These are phyloP conservation scores for Watsonalla cultraria DNA, from an alignment of 2,888 invertebrate genomes.

Conservation along the genomic window DNA sequence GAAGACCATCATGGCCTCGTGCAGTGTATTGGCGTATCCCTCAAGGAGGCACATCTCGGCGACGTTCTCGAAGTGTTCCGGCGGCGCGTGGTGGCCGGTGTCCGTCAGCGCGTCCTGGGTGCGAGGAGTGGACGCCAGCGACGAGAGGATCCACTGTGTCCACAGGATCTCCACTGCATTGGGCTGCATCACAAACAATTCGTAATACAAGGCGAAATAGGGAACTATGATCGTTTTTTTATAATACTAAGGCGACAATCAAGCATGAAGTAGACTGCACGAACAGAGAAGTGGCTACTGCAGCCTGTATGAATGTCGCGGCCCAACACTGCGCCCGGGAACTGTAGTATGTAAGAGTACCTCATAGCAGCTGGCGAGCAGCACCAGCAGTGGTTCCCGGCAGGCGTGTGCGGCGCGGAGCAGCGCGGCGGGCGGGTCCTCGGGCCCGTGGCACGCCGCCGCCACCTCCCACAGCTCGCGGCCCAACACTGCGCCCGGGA, in stretches of 20 bases:
- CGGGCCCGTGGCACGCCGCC: conserved; percentile 82
- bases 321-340: conserved; percentile 56
- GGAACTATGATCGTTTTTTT: neutral
- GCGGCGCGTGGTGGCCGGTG: conserved; percentile 38
- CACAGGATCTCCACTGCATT: conserved; percentile 80
- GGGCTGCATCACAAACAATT: conserved; percentile 52
- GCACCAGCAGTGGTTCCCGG: conserved; percentile 80
- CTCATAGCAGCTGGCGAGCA: conserved; percentile 85
- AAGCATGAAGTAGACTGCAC: too few relatives aligned
- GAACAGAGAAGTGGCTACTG: too few relatives aligned
- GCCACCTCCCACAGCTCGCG: conserved; percentile 80
- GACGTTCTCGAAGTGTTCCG: conserved; percentile 64
- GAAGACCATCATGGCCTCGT: conserved; percentile 84
- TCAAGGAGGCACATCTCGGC: conserved; percentile 74
- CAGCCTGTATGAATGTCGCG: too few relatives aligned
- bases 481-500: conserved; percentile 56
- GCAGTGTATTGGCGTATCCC: conserved; percentile 79
- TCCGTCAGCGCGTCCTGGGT: conserved; percentile 37
- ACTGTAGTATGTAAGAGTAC: too few relatives aligned
- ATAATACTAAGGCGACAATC: too few relatives aligned
- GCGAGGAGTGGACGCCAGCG: conserved; percentile 39
- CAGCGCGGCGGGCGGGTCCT: conserved; percentile 83
- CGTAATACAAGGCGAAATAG: neutral
- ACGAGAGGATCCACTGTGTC: conserved; percentile 78
- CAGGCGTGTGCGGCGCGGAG: conserved; percentile 78